These are phyloP conservation scores for Candoia aspera DNA, from an alignment of 2,113 vertebrate species.

Conservation along the genomic window DNA sequence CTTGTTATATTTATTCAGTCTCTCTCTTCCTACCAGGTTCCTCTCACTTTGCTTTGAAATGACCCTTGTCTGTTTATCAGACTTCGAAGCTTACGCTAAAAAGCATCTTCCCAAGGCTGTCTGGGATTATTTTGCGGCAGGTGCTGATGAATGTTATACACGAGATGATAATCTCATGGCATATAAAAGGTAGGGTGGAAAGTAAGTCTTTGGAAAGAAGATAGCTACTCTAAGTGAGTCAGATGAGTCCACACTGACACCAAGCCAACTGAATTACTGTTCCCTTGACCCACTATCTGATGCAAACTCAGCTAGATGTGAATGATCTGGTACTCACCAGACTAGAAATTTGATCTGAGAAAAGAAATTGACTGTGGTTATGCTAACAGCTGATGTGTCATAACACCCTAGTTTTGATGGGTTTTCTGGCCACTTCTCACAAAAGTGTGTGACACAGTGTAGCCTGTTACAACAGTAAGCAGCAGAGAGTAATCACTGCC, in stretches of 20 bases:
- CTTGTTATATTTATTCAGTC: not conserved
- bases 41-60: constrained; percentile 73
- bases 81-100: constrained; percentile 87
- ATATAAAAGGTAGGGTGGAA: constrained; percentile 81
- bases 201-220: not conserved
- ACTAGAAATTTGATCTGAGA: not conserved
- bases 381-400: not conserved
- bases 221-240: not conserved
- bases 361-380: not conserved
- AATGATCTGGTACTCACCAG: not conserved
- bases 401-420: not conserved
- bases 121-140: constrained; percentile 91
- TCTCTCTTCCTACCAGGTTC: constrained; percentile 62
- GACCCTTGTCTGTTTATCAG: constrained; percentile 88
- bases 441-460: not conserved
- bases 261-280: not conserved
- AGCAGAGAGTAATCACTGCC: not conserved
- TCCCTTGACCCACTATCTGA: not conserved
- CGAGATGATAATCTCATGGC: constrained; percentile 87
- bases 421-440: not conserved
- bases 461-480: not conserved
- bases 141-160: constrained; percentile 86
- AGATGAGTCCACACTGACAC: not conserved
- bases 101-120: constrained; percentile 84
- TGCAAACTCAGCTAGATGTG: not conserved